Percentiles rank a stretch among this genome's conserved stretches.
These are phyloP conservation scores for Dasyurus viverrinus DNA, from an alignment of 2,113 vertebrate species.

Conservation along the genomic window DNA sequence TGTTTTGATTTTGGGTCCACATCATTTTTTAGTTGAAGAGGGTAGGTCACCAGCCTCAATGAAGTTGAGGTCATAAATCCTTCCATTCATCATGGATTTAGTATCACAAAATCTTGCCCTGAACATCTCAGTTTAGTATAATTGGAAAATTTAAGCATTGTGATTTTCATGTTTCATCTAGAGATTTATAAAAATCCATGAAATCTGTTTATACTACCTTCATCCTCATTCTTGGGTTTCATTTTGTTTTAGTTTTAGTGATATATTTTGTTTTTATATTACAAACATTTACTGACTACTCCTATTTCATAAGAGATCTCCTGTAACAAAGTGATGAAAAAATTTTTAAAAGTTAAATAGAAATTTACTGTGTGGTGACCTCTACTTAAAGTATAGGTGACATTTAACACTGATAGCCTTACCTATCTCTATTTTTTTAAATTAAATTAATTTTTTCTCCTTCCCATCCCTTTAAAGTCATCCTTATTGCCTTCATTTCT, in stretches of 20 bases:
- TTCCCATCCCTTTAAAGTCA: background rate
- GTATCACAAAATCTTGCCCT: background rate
- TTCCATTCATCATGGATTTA: background rate
- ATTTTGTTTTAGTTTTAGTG: background rate
- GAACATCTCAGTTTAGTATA: background rate
- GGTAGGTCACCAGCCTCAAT: background rate
- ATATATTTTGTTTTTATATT: background rate
- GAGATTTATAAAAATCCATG: background rate
- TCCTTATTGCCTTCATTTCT: background rate
- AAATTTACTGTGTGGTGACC: background rate
- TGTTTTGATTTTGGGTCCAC: conserved; percentile 13
- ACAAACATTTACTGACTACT: background rate
- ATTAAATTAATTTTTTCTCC: background rate
- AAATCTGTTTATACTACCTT: background rate
- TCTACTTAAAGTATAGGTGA: background rate
- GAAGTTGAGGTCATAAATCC: background rate
- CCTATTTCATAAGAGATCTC: background rate
- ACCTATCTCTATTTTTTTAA: background rate
- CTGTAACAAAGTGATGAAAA: background rate
- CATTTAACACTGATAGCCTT: background rate
- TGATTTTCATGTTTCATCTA: conserved; percentile 28
- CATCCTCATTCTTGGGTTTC: background rate
- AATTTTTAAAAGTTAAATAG: background rate
- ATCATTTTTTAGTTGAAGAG: conserved; percentile 23
- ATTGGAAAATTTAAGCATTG: conserved; percentile 14